A percentile compares a stretch with the other conserved stretches of the same genome.
Evolutionary conservation across 37 sponge, comb jelly and placozoan species (phyloP).

Genomic region (Tethya wilhelma): DNA sequence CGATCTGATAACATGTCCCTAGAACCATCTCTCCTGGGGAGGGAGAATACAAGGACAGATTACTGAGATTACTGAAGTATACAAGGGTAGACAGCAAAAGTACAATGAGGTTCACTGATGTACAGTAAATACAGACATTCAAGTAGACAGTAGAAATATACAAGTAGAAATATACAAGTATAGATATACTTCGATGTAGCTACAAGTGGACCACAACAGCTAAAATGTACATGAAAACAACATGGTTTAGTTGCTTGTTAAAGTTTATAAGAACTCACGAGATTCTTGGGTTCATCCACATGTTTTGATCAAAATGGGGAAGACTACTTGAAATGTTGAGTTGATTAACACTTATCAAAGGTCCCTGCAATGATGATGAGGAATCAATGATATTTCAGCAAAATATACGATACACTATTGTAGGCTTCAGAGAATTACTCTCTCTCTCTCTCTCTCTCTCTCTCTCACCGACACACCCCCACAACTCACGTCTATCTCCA

Average conservation of each 20-base stretch:
- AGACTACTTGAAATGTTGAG: slow-evolving; percentile 21
- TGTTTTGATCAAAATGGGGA: slow-evolving; percentile 54
- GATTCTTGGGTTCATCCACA: slow-evolving; percentile 63
- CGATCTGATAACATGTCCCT: slow-evolving; percentile 40
- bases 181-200: background rate
- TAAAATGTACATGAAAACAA: no score
- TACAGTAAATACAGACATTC: slow-evolving; percentile 7
- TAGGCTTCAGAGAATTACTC: background rate
- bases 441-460: background rate
- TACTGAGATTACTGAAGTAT: background rate
- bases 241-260: no score
- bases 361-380: slow-evolving; percentile 13
- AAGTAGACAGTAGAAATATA: background rate
- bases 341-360: slow-evolving; percentile 36
- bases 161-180: background rate
- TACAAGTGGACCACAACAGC: no score
- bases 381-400: background rate
- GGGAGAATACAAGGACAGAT: background rate
- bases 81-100: background rate
- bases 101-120: background rate
- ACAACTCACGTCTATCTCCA: no score
- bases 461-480: background rate
- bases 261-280: slow-evolving; percentile 34
- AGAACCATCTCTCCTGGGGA: slow-evolving; percentile 55
- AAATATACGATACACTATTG: background rate